Evolutionary conservation across 1,140 invertebrate species (phyloP), one percentile per base, ranked within the genome.

Genomic region (Drosophila chauvacae): DNA sequence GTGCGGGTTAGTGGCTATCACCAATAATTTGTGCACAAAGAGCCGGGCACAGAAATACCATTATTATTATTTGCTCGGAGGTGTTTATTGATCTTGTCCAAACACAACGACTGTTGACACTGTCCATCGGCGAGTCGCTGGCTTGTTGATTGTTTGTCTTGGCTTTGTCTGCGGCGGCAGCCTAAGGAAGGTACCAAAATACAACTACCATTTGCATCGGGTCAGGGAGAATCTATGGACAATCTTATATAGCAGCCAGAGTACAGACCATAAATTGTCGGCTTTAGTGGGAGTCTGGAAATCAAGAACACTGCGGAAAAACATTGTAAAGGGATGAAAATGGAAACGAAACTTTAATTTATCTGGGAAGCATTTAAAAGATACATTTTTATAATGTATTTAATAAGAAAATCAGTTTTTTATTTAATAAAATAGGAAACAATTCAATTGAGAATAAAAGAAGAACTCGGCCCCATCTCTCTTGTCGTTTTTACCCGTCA

Each of bases 251-350:
- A 61, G 71, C 55, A 66, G 65, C 45, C 65, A 39, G 57, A 50
- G 56, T 53, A 55, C 65, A 55, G 64, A 57, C 80, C 62, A 87
- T 88, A 87, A 87, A 87, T 88, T 87, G 84, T 61, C 77, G 76
- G 83, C 84, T 87, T 88, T 80, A 66, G 83, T 88, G 72, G 45
- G 55, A 73, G 70, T 73, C 70, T 60, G 68, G 20, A 73, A 51
- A 37, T 30, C 23, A 18, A 6, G 6, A 20, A 3, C 50, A 51
- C 50, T 51, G 50, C 3, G n/a, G 5, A 16, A 26, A 11, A 28
- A 11, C 4, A 7, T 3, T 4, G 5, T 28, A 3, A 23, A 23
- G 20, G 11, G 0, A 47, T 23, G 23, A 14, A 10, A 10, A 47
- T 14, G 3, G 6, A 47, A 14, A 23, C 23, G 14, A 0, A 26